Evolutionary conservation across 2,797 vertebrate genomes (phyloP).

Genomic region (Molossus molossus): DNA sequence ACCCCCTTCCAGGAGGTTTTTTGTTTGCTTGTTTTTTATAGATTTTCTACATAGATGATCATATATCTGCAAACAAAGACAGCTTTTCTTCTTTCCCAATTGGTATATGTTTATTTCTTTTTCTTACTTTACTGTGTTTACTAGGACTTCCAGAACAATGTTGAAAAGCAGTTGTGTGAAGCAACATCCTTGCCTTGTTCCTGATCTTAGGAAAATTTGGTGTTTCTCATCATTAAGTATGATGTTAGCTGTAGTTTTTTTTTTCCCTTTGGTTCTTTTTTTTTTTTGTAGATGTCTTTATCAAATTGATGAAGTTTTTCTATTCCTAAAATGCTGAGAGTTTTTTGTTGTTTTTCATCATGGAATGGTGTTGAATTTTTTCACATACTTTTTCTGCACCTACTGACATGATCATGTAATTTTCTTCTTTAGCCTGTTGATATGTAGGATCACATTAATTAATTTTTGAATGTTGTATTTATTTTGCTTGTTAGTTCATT

Average conservation of each 20-base stretch:
- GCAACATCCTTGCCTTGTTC: neutral
- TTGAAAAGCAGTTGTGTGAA: neutral
- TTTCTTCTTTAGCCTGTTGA: neutral
- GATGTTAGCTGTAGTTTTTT: neutral
- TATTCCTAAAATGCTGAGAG: neutral
- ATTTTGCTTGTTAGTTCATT: neutral
- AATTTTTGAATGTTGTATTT: neutral
- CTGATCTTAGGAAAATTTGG: neutral
- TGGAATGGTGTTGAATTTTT: neutral
- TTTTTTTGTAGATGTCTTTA: neutral
- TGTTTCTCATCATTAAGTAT: neutral
- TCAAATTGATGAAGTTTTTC: neutral
- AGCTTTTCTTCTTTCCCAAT: neutral
- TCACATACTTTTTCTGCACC: neutral
- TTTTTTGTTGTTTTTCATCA: neutral
- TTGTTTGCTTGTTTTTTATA: neutral
- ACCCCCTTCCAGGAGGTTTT: neutral
- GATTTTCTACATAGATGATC: neutral
- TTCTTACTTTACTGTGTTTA: neutral
- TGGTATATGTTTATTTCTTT: neutral
- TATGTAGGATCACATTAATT: neutral
- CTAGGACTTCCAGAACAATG: neutral
- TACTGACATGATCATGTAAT: neutral
- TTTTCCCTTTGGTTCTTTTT: no score
- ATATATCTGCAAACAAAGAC: neutral